These are phyloP conservation scores for Allolobophora icterica DNA, from an alignment of 2,888 invertebrate genomes.

Conservation along the genomic window DNA sequence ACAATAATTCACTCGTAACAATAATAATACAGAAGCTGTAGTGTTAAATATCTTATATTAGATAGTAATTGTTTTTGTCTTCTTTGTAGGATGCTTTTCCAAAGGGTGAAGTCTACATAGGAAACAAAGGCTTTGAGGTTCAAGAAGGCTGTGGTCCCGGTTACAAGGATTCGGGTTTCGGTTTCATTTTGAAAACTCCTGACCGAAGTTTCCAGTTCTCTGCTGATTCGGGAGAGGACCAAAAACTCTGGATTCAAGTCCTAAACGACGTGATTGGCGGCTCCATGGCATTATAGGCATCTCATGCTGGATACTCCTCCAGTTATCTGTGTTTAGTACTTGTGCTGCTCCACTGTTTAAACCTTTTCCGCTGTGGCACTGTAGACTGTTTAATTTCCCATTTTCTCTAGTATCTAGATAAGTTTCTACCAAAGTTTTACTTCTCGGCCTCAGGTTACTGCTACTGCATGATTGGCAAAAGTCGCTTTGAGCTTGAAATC, in stretches of 20 bases:
- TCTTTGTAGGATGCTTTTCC: slow-evolving; percentile 78
- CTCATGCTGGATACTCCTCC: neutral
- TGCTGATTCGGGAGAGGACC: slow-evolving; percentile 78
- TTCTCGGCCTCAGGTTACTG: neutral
- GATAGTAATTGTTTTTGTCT: neutral
- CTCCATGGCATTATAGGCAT: neutral
- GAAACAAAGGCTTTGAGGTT: slow-evolving; percentile 79
- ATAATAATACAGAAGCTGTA: too few species aligned
- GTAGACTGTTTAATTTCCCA: neutral
- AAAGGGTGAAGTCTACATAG: slow-evolving; percentile 88
- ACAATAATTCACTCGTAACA: too few species aligned
- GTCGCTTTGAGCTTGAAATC: neutral
- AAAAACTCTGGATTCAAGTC: slow-evolving; percentile 78
- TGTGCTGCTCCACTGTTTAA: neutral
- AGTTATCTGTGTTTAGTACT: neutral
- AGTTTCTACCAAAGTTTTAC: neutral
- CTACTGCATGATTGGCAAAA: neutral
- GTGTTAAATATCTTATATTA: too few species aligned
- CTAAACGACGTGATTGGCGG: slow-evolving; percentile 32
- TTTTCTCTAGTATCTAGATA: neutral
- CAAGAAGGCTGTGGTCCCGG: slow-evolving; percentile 73
- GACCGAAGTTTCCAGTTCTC: slow-evolving; percentile 83
- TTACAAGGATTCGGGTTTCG: slow-evolving; percentile 76
- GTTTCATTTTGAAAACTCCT: slow-evolving; percentile 82
- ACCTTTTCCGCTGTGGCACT: neutral